Conservation (phyloP, 2,797 vertebrate species). For the Fratercula arctica region DNA sequence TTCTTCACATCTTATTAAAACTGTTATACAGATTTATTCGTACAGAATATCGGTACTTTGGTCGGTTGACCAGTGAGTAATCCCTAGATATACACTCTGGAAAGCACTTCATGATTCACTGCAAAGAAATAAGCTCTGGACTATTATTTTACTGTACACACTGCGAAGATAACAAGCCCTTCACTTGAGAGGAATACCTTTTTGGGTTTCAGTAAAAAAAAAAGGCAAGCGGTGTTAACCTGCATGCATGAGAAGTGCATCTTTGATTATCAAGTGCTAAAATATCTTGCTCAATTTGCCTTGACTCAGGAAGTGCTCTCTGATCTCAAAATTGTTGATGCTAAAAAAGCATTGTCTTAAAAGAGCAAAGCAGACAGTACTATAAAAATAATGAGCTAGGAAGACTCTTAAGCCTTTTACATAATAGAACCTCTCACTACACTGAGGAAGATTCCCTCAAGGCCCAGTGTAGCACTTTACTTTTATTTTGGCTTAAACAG, state of each 20-base stretch:
- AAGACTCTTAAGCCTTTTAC: slow-evolving; percentile 49
- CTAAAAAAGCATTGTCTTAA: slow-evolving; percentile 59
- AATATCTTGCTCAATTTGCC: slow-evolving; percentile 55
- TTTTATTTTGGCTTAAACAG: slow-evolving; percentile 66
- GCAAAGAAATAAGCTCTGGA: neutral
- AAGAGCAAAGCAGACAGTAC: slow-evolving; percentile 37
- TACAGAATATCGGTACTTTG: neutral
- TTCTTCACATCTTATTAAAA: neutral
- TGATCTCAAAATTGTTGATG: slow-evolving; percentile 65
- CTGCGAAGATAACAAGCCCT: neutral
- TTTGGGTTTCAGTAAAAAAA: neutral
- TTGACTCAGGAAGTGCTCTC: slow-evolving; percentile 53
- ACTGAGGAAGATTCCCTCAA: slow-evolving; percentile 45
- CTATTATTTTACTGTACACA: neutral
- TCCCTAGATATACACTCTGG: neutral
- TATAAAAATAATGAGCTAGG: slow-evolving; percentile 60
- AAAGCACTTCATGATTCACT: neutral
- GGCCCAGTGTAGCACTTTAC: slow-evolving; percentile 32
- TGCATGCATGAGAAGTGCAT: neutral
- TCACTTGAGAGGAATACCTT: neutral
- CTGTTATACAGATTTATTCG: neutral
- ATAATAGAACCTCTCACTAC: slow-evolving; percentile 25
- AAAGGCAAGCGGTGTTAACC: neutral
- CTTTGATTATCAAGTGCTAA: slow-evolving; percentile 57
- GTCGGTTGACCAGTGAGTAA: neutral